Evolutionary conservation across 2,888 invertebrate species (phyloP), one percentile per base, ranked within the genome.

Genomic region (Epinotia brunnichana): DNA sequence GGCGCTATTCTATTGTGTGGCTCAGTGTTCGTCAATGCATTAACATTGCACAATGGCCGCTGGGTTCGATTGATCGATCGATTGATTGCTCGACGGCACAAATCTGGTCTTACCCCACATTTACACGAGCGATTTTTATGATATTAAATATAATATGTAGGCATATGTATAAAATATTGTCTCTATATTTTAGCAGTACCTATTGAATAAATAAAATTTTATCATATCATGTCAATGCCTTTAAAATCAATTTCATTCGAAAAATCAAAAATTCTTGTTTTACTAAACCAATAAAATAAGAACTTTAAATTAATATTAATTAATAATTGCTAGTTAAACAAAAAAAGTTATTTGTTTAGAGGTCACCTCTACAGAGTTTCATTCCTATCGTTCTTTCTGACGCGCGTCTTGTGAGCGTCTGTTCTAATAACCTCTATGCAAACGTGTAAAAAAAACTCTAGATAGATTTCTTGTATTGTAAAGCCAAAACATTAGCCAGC

Each of bases 21-120:
- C 44, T 44, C 44, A 44, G 44, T 48, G 48, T 48, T n/a, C n/a
- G 7, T 48, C n/a, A n/a, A 48, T 48, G 5, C 48, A n/a, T 15
- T 48, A n/a, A 39, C 13, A 17, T 35, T 79, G 78, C 77, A 77
- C 69, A 73, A 74, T 66, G 74, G 70, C 70, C 71, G 67, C 69
- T 59, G 74, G 67, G 61, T 76, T n/a, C n/a, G 75, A 74, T 76
- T 59, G n/a, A 48, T 7, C n/a, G 48, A 48, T 48, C 0, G 44
- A 44, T 48, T 35, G 35, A 35, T 9, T 35, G 9, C 35, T 35
- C 35, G 35, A 35, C 35, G 35, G 35, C 9, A 35, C 35, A 35
- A 35, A 9, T 35, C 35, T 35, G 35, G 9, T 35, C 35, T 35
- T 35, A 35, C 35, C 35, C 11, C 41, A 13, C 41, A 41, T 48